Evolutionary conservation across 2,797 vertebrate genomes (phyloP), one percentile per base, ranked within the genome.

Genomic region (Hoplostethus atlanticus): DNA sequence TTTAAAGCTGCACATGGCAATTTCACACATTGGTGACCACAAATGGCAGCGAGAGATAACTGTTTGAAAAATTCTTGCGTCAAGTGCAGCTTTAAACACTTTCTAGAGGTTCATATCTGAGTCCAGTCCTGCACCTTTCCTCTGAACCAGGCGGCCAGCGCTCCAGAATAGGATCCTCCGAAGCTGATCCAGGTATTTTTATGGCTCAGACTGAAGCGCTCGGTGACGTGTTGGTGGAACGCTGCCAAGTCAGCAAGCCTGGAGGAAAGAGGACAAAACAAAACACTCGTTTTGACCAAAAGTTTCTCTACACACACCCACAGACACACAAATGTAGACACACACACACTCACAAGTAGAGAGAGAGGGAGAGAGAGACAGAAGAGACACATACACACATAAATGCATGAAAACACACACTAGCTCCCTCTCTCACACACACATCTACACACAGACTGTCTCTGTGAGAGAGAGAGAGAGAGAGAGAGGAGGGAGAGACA

Each of bases 181-280:
- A 97, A 97, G 84, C 95, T 94, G 89, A 97, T 93, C 97, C 97
- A 97, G 50, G 91, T 93, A 85, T 96, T 95, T 48, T 77, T 89
- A 56, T 53, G 42, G n/a, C 85, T 94, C 71, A 97, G 85, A n/a
- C 77, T 89, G 84, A 94, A 95, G 57, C 79, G 91, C n/a, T 88
- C 76, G 15, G 90, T 91, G 79, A 97, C 89, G 50, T 92, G 86
- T n/a, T 83, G 79, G 64, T 92, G 94, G 68, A 97, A 95, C 0
- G 84, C 87, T 11, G 91, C 93, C 56, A 95, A 64, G 76, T 96
- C 91, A 0, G 86, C 77, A n/a, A 95, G 90, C 4, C 94, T 96
- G 80, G 17, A 69, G 3, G 13, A 21, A 53, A 64, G n/a, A 51
- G n/a, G 64, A 48, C 64, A 52, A 25, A 51, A 63, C 2, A 63